Evolutionary conservation across 2,113 vertebrate genomes (phyloP).

Genomic region (Corythaixoides concolor): DNA sequence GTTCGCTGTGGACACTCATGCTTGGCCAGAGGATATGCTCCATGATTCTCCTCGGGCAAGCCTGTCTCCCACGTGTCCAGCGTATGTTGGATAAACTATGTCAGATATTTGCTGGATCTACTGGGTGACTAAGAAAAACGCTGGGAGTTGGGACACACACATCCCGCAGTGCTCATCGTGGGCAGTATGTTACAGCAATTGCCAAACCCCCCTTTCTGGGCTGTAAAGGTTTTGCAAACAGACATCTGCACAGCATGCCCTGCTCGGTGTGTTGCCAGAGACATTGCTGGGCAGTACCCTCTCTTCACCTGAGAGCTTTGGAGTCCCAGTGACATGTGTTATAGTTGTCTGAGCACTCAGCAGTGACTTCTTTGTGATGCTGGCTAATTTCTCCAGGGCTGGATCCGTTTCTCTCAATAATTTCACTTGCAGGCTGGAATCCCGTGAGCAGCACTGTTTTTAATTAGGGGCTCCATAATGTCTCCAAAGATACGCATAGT

Average conservation of each 20-base stretch:
- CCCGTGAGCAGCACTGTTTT: neutral
- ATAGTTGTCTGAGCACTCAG: neutral
- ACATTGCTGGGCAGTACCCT: neutral
- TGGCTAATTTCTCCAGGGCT: constrained; percentile 22
- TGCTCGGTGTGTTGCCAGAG: neutral
- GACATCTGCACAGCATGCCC: neutral
- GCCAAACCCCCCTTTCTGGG: neutral
- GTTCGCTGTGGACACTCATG: neutral
- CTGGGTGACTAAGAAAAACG: neutral
- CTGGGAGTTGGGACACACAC: neutral
- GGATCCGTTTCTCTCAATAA: neutral
- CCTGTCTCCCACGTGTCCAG: neutral
- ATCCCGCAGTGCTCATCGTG: neutral
- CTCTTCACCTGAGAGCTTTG: neutral
- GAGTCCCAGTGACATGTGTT: constrained; percentile 20
- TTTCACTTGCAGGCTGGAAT: neutral
- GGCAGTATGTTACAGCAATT: neutral
- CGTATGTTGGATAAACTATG: rapidly evolving
- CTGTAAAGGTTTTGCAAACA: neutral
- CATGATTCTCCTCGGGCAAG: neutral
- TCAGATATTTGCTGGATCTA: neutral
- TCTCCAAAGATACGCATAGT: neutral
- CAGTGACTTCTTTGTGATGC: neutral
- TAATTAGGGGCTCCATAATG: constrained; percentile 1
- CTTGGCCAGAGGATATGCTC: neutral